A percentile compares a stretch with the other conserved stretches of the same genome.
phyloP scores from a whole-genome alignment of 2,113 vertebrate genomes.

The Rattus rattus region DNA sequence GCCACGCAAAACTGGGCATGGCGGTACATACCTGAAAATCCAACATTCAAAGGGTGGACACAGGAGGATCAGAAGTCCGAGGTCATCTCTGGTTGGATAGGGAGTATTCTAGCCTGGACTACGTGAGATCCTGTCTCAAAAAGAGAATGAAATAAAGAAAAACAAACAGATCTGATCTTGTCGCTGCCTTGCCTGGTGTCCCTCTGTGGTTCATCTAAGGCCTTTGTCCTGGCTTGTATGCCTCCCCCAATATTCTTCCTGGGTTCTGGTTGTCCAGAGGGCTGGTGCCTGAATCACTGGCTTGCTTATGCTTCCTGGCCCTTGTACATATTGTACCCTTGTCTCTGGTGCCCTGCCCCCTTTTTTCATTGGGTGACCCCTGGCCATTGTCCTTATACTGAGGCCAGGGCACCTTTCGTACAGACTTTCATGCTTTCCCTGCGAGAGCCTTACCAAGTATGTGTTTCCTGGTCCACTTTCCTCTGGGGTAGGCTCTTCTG shows the following conservation, averaged over 20 bases:
- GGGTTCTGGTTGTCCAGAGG: not conserved
- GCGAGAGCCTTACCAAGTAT: fast-evolving
- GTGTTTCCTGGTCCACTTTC: not conserved
- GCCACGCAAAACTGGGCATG: not conserved
- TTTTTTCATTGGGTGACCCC: not conserved
- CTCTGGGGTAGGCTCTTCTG: not conserved
- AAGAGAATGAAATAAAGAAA: not conserved
- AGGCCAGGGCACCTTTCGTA: not conserved
- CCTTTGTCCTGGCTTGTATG: not conserved
- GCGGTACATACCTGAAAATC: not conserved
- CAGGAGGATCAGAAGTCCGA: not conserved
- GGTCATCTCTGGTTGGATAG: not conserved
- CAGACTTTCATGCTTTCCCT: not conserved
- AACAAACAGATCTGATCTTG: not conserved
- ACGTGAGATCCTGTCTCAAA: not conserved
- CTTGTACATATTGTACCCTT: not conserved
- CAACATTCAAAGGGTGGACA: not conserved
- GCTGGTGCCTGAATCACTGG: slow-evolving; percentile 17
- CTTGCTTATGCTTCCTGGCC: slow-evolving; percentile 44
- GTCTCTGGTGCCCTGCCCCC: not conserved
- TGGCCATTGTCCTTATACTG: not conserved
- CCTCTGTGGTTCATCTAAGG: not conserved
- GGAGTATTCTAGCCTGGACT: not conserved
- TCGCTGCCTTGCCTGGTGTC: not conserved
- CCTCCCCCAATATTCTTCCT: not conserved